Percentiles rank a stretch among this genome's conserved stretches.
phyloP scores from a whole-genome alignment of 1,140 invertebrate genomes.

The Drosophila fuyamai region DNA sequence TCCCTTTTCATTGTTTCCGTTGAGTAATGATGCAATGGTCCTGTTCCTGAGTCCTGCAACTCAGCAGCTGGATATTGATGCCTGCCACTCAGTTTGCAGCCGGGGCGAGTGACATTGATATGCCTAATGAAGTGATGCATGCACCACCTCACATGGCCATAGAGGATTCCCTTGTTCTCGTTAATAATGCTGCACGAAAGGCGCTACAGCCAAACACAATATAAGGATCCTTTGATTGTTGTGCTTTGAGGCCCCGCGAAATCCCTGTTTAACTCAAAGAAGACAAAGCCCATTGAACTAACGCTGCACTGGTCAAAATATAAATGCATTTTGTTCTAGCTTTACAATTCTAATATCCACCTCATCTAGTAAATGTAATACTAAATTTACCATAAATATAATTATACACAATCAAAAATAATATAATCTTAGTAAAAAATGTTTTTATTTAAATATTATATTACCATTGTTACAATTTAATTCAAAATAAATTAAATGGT shows the following conservation, averaged over 20 bases:
- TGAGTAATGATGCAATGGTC: slow-evolving; percentile 66
- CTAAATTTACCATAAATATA: too few relatives aligned
- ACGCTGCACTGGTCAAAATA: background rate
- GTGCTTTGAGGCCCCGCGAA: slow-evolving; percentile 43
- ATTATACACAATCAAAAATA: too few relatives aligned
- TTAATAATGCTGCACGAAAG: slow-evolving; percentile 13
- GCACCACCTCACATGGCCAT: slow-evolving; percentile 10
- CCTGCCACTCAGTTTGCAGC: slow-evolving; percentile 25
- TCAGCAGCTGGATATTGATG: slow-evolving; percentile 52
- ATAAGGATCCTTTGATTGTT: slow-evolving; percentile 20
- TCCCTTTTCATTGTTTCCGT: slow-evolving; percentile 6
- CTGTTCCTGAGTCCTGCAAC: slow-evolving; percentile 12
- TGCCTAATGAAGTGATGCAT: slow-evolving; percentile 75
- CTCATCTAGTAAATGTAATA: too few relatives aligned
- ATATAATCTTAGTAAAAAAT: too few relatives aligned
- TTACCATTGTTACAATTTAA: too few relatives aligned
- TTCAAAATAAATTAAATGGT: too few relatives aligned
- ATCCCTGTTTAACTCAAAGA: slow-evolving; percentile 63
- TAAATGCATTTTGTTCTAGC: too few relatives aligned
- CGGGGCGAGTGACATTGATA: slow-evolving; percentile 56
- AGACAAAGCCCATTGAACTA: slow-evolving; percentile 30
- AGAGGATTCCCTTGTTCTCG: slow-evolving; percentile 6
- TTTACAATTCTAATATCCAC: too few relatives aligned
- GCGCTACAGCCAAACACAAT: slow-evolving; percentile 23
- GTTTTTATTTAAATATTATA: too few relatives aligned